A percentile compares a stretch with the other conserved stretches of the same genome.
phyloP scores from a whole-genome alignment of 2,797 vertebrate genomes.

The Pagetopsis macropterus region DNA sequence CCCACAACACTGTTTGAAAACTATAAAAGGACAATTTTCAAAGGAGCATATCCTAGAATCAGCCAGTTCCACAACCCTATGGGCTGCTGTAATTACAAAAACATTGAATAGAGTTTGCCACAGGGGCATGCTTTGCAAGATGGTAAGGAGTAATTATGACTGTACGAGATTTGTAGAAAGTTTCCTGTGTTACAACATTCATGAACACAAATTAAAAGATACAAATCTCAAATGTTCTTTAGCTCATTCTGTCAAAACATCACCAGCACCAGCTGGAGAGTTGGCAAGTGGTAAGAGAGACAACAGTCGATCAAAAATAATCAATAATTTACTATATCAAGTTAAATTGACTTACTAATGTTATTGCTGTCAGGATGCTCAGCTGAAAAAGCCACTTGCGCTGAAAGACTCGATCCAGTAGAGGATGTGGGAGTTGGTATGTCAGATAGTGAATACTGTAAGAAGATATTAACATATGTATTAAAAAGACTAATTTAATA shows the following conservation, averaged over 20 bases:
- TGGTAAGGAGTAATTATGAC: neutral
- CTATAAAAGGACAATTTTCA: neutral
- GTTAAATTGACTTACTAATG: slow-evolving; percentile 27
- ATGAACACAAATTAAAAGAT: neutral
- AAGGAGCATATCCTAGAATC: neutral
- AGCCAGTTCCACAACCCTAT: neutral
- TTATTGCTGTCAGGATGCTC: slow-evolving; percentile 41
- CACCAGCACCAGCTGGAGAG: slow-evolving; percentile 12
- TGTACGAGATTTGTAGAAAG: neutral
- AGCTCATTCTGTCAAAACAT: slow-evolving; percentile 25
- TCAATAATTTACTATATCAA: neutral
- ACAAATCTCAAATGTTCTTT: slow-evolving; percentile 1
- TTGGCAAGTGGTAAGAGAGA: slow-evolving; percentile 31
- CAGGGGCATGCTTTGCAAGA: slow-evolving; percentile 6
- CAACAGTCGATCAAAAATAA: neutral
- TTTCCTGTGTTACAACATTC: neutral
- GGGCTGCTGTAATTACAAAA: neutral
- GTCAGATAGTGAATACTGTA: slow-evolving; percentile 15
- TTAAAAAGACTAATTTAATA: slow-evolving; percentile 16
- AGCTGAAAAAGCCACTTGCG: slow-evolving; percentile 16
- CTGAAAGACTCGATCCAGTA: slow-evolving; percentile 38
- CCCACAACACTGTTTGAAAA: neutral
- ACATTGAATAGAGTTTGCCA: neutral
- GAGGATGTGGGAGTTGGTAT: slow-evolving; percentile 39
- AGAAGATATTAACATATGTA: slow-evolving; percentile 14